Conservation (phyloP, 2,113 vertebrate species). For the Cisticola juncidis region DNA sequence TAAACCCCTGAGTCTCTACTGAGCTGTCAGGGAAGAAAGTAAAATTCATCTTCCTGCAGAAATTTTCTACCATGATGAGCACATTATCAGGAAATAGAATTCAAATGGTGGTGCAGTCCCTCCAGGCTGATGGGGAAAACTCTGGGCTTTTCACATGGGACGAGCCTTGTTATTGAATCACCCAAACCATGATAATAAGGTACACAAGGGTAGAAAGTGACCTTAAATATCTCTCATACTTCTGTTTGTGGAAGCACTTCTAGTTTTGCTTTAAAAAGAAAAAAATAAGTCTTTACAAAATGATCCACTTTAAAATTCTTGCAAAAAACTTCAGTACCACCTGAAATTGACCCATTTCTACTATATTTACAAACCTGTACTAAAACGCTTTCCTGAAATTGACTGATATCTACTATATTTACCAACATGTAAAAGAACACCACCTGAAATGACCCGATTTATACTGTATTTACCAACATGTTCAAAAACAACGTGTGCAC, state of each 20-base stretch:
- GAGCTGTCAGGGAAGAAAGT: constrained; percentile 47
- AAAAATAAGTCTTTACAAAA: not conserved
- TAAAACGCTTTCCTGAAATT: not conserved
- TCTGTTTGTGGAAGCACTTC: not conserved
- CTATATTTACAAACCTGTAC: not conserved
- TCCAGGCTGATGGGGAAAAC: not conserved
- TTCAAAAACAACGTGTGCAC: not conserved
- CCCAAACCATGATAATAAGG: not conserved
- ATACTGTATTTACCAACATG: not conserved
- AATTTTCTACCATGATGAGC: constrained; percentile 52
- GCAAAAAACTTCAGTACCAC: not conserved
- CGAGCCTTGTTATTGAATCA: not conserved
- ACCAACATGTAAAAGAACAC: not conserved
- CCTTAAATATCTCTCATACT: not conserved
- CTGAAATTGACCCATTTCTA: not conserved
- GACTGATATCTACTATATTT: not conserved
- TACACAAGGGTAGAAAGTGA: not conserved
- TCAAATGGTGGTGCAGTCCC: constrained; percentile 11
- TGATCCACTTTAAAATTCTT: not conserved
- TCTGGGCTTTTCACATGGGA: not conserved
- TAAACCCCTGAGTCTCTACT: not conserved
- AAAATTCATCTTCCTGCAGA: constrained; percentile 48
- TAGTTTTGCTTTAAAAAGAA: not conserved
- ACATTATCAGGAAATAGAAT: constrained; percentile 48
- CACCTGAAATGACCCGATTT: not conserved